A percentile compares a stretch with the other conserved stretches of the same genome.
These are phyloP conservation scores for Loripinus fragilis DNA, from an alignment of 2,888 invertebrate genomes.

Conservation along the genomic window DNA sequence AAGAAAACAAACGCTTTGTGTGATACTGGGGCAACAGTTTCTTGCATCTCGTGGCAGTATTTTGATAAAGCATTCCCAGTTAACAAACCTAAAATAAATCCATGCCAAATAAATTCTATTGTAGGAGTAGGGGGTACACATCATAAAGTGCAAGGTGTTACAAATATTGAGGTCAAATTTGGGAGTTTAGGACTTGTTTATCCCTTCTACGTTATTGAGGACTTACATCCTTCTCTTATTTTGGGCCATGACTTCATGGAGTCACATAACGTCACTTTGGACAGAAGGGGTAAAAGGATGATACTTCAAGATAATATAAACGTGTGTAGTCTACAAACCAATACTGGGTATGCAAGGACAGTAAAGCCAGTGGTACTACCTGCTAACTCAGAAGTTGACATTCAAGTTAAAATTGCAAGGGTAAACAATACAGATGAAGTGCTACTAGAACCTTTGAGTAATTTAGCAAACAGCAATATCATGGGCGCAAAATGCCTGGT, in stretches of 20 bases:
- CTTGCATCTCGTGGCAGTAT: too few relatives aligned
- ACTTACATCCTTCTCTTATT: conserved; percentile 23
- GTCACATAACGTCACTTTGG: conserved; percentile 18
- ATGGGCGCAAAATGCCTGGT: conserved; percentile 46
- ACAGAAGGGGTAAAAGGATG: conserved; percentile 20
- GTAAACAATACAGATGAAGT: conserved; percentile 16
- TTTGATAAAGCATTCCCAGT: background rate
- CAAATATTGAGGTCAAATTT: conserved; percentile 25
- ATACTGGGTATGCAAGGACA: conserved; percentile 32
- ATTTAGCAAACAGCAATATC: conserved; percentile 24
- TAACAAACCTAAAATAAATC: conserved; percentile 8
- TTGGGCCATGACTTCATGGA: conserved; percentile 26
- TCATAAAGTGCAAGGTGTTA: conserved; percentile 23
- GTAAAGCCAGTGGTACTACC: conserved; percentile 11
- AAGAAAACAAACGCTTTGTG: too few relatives aligned
- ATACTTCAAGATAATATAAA: conserved; percentile 10
- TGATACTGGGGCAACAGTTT: too few relatives aligned
- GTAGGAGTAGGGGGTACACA: too few relatives aligned
- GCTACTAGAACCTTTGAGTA: conserved; percentile 34
- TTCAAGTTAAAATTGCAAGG: conserved; percentile 34
- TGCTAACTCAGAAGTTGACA: conserved; percentile 25
- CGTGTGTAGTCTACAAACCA: conserved; percentile 26
- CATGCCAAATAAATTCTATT: conserved; percentile 16
- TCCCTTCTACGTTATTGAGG: too few relatives aligned
- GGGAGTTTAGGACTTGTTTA: conserved; percentile 13